Percentiles rank a stretch among this genome's conserved stretches.
Conservation (phyloP, 2,888 invertebrate genomes). For the Hirudinaria manillensis region DNA sequence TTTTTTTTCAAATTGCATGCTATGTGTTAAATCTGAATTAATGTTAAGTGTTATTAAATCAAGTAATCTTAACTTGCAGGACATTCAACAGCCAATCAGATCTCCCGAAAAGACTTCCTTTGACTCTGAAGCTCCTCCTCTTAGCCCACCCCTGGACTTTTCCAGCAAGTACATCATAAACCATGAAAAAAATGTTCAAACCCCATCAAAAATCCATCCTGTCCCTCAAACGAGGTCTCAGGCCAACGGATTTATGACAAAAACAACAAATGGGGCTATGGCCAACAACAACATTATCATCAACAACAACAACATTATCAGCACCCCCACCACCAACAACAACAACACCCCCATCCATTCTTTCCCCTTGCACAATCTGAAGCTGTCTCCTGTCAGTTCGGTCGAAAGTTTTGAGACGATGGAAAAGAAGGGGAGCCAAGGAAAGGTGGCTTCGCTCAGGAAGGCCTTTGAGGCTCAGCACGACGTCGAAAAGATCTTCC, state of each 20-base stretch:
- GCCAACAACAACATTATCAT: not conserved
- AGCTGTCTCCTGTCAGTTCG: not conserved
- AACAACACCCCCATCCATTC: not conserved
- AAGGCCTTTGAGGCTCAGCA: too few relatives aligned
- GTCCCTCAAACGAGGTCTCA: too few relatives aligned
- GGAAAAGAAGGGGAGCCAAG: not conserved
- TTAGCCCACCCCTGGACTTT: not conserved
- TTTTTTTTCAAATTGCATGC: too few relatives aligned
- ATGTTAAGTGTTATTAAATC: not conserved
- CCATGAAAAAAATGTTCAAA: too few relatives aligned
- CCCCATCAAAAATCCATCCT: too few relatives aligned
- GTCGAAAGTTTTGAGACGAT: not conserved
- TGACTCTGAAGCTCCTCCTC: not conserved
- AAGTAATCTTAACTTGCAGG: not conserved
- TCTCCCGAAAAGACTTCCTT: not conserved
- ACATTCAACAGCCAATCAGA: not conserved
- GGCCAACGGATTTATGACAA: not conserved
- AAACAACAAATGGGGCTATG: not conserved
- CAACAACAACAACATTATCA: constrained; percentile 3
- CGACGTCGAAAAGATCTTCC: constrained; percentile 2
- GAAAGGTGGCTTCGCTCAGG: too few relatives aligned
- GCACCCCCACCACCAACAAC: not conserved
- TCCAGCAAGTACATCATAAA: not conserved
- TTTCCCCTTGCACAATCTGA: not conserved
- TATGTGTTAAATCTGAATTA: too few relatives aligned